Conservation (phyloP, 2,888 invertebrate species). For the Dioctria rufipes region DNA sequence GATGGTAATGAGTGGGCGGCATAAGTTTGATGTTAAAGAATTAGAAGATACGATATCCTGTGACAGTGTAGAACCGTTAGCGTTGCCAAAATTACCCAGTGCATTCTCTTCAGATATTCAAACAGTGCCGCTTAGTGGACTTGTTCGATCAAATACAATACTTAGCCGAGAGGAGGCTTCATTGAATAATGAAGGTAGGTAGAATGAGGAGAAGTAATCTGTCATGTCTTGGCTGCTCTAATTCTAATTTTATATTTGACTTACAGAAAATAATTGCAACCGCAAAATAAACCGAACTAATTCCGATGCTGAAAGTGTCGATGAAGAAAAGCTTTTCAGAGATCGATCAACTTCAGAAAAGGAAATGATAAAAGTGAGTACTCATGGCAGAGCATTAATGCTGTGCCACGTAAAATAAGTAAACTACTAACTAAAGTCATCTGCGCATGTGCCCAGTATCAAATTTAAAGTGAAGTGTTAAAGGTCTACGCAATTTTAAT, state of each 20-base stretch:
- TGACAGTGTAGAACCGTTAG: slow-evolving; percentile 69
- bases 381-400: not conserved
- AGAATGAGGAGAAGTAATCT: not conserved
- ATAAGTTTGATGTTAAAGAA: slow-evolving; percentile 84
- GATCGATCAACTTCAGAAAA: slow-evolving; percentile 75
- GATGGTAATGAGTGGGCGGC: slow-evolving; percentile 81
- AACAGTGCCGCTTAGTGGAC: slow-evolving; percentile 67
- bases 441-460: no score
- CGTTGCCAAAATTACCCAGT: slow-evolving; percentile 69
- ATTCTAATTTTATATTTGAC: not conserved
- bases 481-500: no score
- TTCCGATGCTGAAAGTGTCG: slow-evolving; percentile 73
- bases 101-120: slow-evolving; percentile 65
- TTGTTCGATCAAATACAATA: slow-evolving; percentile 69
- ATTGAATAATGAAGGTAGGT: slow-evolving; percentile 26
- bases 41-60: slow-evolving; percentile 72
- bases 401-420: not conserved
- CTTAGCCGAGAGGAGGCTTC: slow-evolving; percentile 65
- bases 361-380: slow-evolving; percentile 59
- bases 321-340: slow-evolving; percentile 80
- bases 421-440: not conserved
- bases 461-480: no score
- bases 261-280: not conserved
- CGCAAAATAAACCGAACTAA: slow-evolving; percentile 62
- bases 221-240: not conserved